Evolutionary conservation across 2,113 vertebrate species (phyloP).

Genomic region (Psilopogon haemacephalus): DNA sequence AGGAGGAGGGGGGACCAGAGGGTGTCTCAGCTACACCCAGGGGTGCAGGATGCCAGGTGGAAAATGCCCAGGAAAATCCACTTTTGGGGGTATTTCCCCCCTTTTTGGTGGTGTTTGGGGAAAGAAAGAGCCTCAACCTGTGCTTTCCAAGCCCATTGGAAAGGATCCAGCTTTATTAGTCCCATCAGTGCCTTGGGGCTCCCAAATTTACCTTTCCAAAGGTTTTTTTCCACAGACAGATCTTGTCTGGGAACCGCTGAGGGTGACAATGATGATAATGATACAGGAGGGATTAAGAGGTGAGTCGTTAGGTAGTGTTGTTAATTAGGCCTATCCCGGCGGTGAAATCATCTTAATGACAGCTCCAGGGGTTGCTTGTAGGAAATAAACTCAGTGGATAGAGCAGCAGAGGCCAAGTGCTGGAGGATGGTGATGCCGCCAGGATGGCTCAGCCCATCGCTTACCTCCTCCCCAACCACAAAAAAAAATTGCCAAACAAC

Average conservation of each 20-base stretch:
- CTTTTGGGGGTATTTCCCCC: background rate
- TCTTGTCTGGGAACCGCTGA: background rate
- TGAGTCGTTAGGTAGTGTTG: accelerated
- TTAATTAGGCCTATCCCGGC: background rate
- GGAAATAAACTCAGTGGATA: background rate
- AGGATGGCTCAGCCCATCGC: background rate
- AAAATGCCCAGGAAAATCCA: background rate
- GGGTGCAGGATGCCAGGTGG: accelerated
- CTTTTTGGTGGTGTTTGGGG: accelerated
- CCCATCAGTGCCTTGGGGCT: background rate
- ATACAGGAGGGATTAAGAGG: background rate
- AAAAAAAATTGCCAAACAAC: background rate
- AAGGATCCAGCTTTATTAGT: background rate
- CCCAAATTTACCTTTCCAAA: background rate
- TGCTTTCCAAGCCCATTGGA: background rate
- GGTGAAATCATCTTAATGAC: background rate
- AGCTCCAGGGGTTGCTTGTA: background rate
- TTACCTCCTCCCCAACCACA: background rate
- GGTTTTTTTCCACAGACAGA: background rate
- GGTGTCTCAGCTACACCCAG: background rate
- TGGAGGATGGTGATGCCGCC: background rate
- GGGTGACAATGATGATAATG: background rate
- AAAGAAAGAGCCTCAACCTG: background rate
- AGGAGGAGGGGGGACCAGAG: background rate
- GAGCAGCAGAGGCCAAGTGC: background rate